Evolutionary conservation across 2,113 vertebrate genomes (phyloP).

Genomic region (Spizaetus ornatus): DNA sequence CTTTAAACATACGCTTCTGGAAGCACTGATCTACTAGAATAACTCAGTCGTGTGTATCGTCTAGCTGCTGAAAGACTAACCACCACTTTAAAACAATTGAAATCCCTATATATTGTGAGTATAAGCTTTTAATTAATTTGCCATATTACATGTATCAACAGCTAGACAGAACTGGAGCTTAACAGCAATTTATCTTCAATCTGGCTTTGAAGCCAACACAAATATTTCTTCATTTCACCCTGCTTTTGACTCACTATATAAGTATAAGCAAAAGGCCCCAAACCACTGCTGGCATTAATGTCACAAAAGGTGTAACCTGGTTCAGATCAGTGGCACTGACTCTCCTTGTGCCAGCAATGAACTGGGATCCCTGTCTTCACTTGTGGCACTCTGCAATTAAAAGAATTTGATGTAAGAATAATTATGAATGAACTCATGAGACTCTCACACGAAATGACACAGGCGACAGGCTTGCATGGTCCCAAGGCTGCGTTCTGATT

Average conservation of each 20-base stretch:
- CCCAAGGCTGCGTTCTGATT: background rate
- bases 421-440: background rate
- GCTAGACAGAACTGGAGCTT: constrained; percentile 35
- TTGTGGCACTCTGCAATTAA: background rate
- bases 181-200: constrained; percentile 45
- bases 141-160: constrained; percentile 49
- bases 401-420: background rate
- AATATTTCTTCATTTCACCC: constrained; percentile 50
- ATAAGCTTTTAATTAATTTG: constrained; percentile 65
- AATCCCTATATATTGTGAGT: constrained; percentile 50
- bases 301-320: background rate
- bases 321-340: background rate
- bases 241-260: constrained; percentile 16
- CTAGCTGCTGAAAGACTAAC: constrained; percentile 59
- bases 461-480: background rate
- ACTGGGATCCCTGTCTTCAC: background rate
- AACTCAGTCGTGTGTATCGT: background rate
- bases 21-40: background rate
- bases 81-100: constrained; percentile 38
- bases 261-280: background rate
- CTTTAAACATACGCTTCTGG: background rate
- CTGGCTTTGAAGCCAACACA: constrained; percentile 45
- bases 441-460: background rate
- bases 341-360: background rate
- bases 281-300: background rate